A percentile compares a stretch with the other conserved stretches of the same genome.
These are phyloP conservation scores for Rutilus rutilus DNA, from an alignment of 2,113 vertebrate species.

Conservation along the genomic window DNA sequence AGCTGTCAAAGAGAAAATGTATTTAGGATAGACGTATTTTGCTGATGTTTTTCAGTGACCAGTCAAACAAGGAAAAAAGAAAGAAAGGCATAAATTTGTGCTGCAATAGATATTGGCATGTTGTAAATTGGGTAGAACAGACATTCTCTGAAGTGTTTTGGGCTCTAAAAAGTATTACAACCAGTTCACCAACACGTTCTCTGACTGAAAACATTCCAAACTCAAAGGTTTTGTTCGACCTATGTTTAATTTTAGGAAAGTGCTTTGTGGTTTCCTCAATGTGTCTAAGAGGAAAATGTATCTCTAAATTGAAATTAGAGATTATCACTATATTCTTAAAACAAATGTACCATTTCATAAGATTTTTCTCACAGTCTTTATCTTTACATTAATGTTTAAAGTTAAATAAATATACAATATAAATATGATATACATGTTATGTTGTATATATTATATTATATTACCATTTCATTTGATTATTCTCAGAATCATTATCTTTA, in stretches of 20 bases:
- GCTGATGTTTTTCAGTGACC: slow-evolving; percentile 7
- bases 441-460: too few species aligned
- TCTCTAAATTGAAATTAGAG: not conserved
- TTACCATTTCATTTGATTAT: too few species aligned
- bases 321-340: not conserved
- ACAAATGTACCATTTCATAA: not conserved
- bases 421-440: too few species aligned
- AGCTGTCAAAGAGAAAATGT: slow-evolving; percentile 29
- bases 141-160: not conserved
- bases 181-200: not conserved
- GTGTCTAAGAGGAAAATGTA: not conserved
- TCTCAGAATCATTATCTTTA: too few species aligned
- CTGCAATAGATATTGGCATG: not conserved
- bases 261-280: not conserved
- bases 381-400: too few species aligned
- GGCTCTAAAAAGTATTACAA: not conserved
- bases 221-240: not conserved
- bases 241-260: not conserved
- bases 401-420: too few species aligned
- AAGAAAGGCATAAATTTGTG: not conserved
- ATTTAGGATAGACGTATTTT: slow-evolving; percentile 19
- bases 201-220: not conserved
- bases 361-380: not conserved
- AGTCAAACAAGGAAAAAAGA: not conserved
- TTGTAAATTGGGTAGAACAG: not conserved